Conservation (phyloP, 2,113 vertebrate species). For the Nycticorax nycticorax region DNA sequence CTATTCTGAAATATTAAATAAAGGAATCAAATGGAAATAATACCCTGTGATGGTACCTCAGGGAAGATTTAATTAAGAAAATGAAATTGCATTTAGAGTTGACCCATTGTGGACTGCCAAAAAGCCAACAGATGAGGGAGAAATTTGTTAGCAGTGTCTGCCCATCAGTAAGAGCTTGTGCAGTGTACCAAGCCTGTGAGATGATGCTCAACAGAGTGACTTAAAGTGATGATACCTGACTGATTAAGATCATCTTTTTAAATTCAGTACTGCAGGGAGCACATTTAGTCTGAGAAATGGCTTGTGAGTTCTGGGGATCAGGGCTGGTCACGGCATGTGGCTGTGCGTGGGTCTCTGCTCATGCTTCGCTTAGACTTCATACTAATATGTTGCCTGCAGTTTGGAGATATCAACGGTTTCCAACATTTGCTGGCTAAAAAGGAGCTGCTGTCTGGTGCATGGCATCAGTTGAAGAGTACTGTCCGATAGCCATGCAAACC, state of each 20-base stretch:
- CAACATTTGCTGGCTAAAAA: not conserved
- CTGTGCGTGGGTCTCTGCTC: not conserved
- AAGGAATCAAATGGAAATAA: constrained; percentile 35
- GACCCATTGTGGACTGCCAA: constrained; percentile 17
- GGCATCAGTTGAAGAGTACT: not conserved
- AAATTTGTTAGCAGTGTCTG: not conserved
- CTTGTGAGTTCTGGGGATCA: not conserved
- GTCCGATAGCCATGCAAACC: fast-evolving
- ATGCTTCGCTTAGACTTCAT: not conserved
- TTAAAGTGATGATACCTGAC: not conserved
- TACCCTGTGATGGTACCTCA: constrained; percentile 10
- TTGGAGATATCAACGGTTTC: not conserved
- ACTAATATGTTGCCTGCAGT: fast-evolving
- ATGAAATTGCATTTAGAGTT: constrained; percentile 39
- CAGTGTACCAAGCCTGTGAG: not conserved
- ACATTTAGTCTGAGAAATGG: not conserved
- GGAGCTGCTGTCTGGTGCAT: not conserved
- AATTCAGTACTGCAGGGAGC: not conserved
- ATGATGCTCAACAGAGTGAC: not conserved
- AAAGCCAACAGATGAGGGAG: not conserved
- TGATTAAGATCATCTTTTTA: not conserved
- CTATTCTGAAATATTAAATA: constrained; percentile 33
- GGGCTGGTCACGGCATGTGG: fast-evolving
- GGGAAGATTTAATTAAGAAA: constrained; percentile 49
- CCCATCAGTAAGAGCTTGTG: not conserved